These are phyloP conservation scores for Cercopithecus diana DNA, from an alignment of 2,797 vertebrate genomes.

Conservation along the genomic window DNA sequence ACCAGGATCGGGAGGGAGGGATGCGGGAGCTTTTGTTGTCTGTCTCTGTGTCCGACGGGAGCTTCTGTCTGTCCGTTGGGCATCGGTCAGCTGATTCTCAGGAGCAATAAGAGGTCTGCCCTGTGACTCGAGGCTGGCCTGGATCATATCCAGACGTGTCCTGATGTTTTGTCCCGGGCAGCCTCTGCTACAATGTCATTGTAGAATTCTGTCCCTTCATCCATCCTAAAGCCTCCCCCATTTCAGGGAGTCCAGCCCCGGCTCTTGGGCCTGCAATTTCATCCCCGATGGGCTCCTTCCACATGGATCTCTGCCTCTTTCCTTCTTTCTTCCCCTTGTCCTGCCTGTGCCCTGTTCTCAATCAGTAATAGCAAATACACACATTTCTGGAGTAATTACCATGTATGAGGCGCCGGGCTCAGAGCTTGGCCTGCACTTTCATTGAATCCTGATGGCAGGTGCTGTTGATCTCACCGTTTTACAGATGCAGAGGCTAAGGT, in stretches of 20 bases:
- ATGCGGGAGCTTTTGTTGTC: fast-evolving
- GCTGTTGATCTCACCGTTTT: background rate
- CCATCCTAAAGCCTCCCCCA: background rate
- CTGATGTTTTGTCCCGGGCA: background rate
- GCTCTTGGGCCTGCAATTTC: background rate
- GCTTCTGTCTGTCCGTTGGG: background rate
- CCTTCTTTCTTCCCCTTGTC: background rate
- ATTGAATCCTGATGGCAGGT: background rate
- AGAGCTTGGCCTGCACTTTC: background rate
- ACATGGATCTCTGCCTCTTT: background rate
- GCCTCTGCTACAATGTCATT: background rate
- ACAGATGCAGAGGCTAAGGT: background rate
- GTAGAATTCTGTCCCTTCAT: background rate
- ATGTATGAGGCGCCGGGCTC: background rate
- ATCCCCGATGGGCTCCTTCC: background rate
- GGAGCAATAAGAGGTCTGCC: background rate
- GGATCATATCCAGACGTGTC: background rate
- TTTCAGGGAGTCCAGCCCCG: background rate
- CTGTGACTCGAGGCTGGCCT: background rate
- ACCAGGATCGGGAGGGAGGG: background rate
- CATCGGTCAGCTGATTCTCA: background rate
- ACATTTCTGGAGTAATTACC: background rate
- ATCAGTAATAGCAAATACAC: background rate
- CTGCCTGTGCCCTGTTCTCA: background rate
- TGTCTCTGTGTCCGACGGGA: background rate